Conservation (phyloP, 2,113 vertebrate genomes). For the Phalacrocorax carbo region DNA sequence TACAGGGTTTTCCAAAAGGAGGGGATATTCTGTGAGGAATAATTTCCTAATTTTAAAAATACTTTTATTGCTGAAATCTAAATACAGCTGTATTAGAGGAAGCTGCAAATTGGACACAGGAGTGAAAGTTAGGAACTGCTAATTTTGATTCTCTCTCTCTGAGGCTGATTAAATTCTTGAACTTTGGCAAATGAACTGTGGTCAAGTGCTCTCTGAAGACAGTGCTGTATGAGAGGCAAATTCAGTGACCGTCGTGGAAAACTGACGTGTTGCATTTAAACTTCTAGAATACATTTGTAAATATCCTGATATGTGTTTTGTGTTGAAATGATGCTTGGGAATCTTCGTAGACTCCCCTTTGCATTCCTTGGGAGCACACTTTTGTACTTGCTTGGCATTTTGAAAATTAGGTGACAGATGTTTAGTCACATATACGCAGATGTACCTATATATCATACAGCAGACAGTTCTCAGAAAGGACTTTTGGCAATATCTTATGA, state of each 20-base stretch:
- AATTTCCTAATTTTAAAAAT: neutral
- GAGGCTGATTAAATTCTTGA: neutral
- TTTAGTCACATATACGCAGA: neutral
- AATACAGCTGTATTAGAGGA: neutral
- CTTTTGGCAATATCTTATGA: neutral
- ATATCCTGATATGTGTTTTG: neutral
- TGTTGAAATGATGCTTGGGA: neutral
- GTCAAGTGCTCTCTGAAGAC: neutral
- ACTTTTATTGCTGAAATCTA: neutral
- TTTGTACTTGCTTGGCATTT: neutral
- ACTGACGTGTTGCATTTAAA: neutral
- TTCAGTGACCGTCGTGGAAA: neutral
- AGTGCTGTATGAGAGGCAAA: neutral
- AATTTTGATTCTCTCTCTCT: neutral
- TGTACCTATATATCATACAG: neutral
- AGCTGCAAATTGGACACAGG: neutral
- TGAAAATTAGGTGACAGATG: neutral
- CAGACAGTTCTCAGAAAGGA: neutral
- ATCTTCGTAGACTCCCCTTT: neutral
- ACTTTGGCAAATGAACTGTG: neutral
- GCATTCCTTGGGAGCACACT: neutral
- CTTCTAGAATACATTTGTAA: neutral
- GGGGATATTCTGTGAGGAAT: neutral
- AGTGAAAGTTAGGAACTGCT: neutral
- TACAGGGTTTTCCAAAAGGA: neutral